Conservation (phyloP, 1,140 invertebrate species). For the Papilio xuthus region DNA sequence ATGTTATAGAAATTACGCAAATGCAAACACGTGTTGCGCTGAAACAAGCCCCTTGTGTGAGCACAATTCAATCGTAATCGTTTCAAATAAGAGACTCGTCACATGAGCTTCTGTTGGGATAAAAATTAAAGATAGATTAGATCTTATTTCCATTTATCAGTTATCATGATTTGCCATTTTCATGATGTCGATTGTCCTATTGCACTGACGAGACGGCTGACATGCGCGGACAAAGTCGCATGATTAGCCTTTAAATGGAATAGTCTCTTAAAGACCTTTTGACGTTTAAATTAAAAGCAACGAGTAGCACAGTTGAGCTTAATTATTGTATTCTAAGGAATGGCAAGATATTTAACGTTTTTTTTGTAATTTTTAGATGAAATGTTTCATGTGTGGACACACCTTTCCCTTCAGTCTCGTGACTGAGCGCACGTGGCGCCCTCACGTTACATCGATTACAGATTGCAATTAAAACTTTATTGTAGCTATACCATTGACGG, state of each 20-base stretch:
- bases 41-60: constrained; percentile 5
- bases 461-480: constrained; percentile 19
- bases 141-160: too few species aligned
- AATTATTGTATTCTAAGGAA: too few species aligned
- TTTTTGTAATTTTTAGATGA: neutral
- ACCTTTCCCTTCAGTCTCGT: neutral
- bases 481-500: neutral
- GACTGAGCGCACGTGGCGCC: constrained; percentile 12
- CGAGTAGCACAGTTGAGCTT: too few species aligned
- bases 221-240: too few species aligned
- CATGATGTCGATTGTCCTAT: too few species aligned
- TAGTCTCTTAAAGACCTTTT: too few species aligned
- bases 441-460: constrained; percentile 16
- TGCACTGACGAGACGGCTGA: too few species aligned
- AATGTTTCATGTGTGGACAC: neutral
- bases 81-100: neutral
- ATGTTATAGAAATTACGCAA: constrained; percentile 10
- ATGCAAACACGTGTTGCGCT: constrained; percentile 3
- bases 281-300: too few species aligned
- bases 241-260: too few species aligned
- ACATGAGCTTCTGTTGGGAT: neutral
- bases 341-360: neutral
- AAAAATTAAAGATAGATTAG: too few species aligned
- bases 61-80: neutral
- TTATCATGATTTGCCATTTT: too few species aligned